Evolutionary conservation across 2,888 invertebrate species (phyloP).

Genomic region (Apamea sordens): DNA sequence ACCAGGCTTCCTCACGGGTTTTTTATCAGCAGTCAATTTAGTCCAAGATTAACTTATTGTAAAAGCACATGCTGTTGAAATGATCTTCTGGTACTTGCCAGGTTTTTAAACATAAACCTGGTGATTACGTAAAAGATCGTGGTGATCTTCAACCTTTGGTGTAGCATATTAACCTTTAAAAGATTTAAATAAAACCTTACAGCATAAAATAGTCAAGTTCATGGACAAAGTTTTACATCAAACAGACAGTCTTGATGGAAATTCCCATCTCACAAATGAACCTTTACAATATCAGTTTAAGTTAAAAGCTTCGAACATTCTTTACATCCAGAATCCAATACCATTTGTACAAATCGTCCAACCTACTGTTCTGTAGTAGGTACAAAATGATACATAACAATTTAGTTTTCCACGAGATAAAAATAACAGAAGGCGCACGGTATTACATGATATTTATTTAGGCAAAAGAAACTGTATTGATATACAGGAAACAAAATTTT

Average conservation of each 20-base stretch:
- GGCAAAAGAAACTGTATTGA: neutral
- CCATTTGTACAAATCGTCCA: constrained; percentile 48
- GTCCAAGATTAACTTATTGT: neutral
- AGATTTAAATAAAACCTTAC: constrained; percentile 4
- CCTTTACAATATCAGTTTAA: constrained; percentile 25
- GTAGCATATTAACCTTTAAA: neutral
- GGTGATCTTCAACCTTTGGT: neutral
- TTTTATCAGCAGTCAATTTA: neutral
- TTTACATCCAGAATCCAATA: constrained; percentile 37
- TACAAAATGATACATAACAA: constrained; percentile 28
- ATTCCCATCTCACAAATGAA: constrained; percentile 39
- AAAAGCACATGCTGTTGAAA: too few species aligned
- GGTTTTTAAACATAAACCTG: too few species aligned
- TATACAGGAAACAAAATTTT: neutral
- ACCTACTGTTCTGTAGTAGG: constrained; percentile 13
- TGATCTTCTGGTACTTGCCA: too few species aligned
- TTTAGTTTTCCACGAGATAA: neutral
- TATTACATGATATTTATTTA: neutral
- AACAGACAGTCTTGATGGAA: constrained; percentile 16
- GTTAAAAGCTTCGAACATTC: constrained; percentile 42
- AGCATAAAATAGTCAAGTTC: constrained; percentile 23
- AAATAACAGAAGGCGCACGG: constrained; percentile 7
- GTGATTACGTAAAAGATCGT: too few species aligned
- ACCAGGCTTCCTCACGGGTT: neutral
- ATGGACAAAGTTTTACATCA: constrained; percentile 2